These are phyloP conservation scores for Andricus quercusramuli DNA, from an alignment of 2,888 invertebrate genomes.

Conservation along the genomic window DNA sequence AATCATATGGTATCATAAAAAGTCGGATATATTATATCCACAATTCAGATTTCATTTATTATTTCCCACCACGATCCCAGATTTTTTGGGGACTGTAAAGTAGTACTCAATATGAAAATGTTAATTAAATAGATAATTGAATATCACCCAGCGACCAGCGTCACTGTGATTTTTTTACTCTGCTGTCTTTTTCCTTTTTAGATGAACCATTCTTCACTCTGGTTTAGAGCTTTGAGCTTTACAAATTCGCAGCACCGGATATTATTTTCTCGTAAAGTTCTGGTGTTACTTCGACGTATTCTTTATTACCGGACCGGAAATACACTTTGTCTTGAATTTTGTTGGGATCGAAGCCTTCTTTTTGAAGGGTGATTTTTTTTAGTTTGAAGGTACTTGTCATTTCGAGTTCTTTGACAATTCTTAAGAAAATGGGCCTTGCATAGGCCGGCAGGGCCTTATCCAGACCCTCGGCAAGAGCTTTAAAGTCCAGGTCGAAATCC, in stretches of 20 bases:
- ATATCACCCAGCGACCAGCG: constrained; percentile 5
- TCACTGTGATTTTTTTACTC: not conserved
- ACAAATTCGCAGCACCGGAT: constrained; percentile 77
- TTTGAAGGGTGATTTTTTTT: constrained; percentile 83
- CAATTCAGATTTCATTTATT: constrained; percentile 9
- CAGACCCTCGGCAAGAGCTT: constrained; percentile 76
- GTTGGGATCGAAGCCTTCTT: constrained; percentile 82
- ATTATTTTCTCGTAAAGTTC: constrained; percentile 80
- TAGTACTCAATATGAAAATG: constrained; percentile 26
- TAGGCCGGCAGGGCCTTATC: constrained; percentile 81
- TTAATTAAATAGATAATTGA: constrained; percentile 15
- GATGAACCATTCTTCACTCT: not conserved
- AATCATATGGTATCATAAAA: constrained; percentile 14
- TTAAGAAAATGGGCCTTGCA: constrained; percentile 83
- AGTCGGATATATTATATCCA: constrained; percentile 37
- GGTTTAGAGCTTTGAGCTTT: constrained; percentile 51
- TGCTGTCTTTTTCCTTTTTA: not conserved
- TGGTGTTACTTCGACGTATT: constrained; percentile 84
- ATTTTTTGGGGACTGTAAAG: constrained; percentile 3
- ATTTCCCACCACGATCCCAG: constrained; percentile 8
- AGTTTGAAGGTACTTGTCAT: constrained; percentile 86
- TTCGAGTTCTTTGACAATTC: constrained; percentile 82
- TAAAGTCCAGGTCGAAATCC: constrained; percentile 77
- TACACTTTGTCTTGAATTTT: constrained; percentile 81
- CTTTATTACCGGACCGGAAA: constrained; percentile 76